Evolutionary conservation across 37 sponge, comb jelly and placozoan species (phyloP).

Genomic region (Corticium candelabrum): DNA sequence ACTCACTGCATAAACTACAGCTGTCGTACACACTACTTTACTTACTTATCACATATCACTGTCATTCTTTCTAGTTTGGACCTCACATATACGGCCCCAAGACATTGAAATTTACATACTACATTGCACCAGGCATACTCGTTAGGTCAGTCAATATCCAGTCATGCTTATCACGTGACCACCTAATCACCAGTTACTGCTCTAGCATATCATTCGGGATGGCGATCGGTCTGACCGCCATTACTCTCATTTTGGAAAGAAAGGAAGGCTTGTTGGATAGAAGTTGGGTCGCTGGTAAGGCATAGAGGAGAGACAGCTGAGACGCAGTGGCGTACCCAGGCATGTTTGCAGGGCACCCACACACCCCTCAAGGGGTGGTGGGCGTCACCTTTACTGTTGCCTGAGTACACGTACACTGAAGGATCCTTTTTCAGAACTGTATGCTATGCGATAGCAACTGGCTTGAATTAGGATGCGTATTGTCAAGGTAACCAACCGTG

Average conservation of each 20-base stretch:
- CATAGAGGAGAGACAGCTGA: no score
- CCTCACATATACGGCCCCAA: constrained; percentile 59
- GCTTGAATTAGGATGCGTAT: no score
- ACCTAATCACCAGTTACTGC: no score
- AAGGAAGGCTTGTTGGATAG: constrained; percentile 79
- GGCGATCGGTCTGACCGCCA: constrained; percentile 67
- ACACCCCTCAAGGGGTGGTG: neutral
- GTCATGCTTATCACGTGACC: no score
- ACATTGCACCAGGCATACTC: constrained; percentile 69
- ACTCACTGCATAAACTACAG: no score
- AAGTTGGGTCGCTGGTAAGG: constrained; percentile 57
- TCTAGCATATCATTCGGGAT: constrained; percentile 62
- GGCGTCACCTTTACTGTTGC: neutral
- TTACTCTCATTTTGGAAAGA: constrained; percentile 53
- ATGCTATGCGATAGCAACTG: neutral
- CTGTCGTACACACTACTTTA: no score
- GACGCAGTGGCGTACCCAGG: no score
- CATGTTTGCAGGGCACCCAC: no score
- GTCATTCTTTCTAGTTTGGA: constrained; percentile 24
- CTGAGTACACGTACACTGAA: no score
- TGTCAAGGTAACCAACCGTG: no score
- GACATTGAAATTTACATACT: constrained; percentile 57
- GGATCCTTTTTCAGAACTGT: neutral
- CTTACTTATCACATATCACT: no score
- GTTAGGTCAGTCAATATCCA: constrained; percentile 43